Conservation (phyloP, 2,113 vertebrate species). For the Willisornis vidua region DNA sequence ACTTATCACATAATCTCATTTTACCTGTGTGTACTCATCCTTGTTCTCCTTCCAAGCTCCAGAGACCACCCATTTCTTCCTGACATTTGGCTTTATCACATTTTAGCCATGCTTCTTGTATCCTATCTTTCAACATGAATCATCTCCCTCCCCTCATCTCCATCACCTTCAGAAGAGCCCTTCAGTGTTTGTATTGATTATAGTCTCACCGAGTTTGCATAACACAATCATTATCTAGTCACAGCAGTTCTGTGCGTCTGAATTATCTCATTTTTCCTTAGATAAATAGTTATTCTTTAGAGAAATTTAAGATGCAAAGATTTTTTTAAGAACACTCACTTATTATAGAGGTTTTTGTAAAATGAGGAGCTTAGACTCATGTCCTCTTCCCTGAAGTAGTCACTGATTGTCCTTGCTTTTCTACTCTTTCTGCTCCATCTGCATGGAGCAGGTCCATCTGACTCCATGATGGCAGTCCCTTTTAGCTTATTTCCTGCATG, state of each 20-base stretch:
- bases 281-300: neutral
- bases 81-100: neutral
- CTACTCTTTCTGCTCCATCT: neutral
- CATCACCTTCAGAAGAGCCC: neutral
- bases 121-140: neutral
- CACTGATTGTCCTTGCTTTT: neutral
- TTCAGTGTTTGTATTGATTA: neutral
- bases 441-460: neutral
- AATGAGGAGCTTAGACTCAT: neutral
- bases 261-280: neutral
- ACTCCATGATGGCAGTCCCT: neutral
- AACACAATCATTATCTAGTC: neutral
- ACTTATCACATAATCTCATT: neutral
- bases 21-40: neutral
- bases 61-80: neutral
- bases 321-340: neutral
- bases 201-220: neutral
- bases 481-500: neutral
- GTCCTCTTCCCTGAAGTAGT: neutral
- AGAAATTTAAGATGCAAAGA: neutral
- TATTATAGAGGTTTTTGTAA: neutral
- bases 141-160: neutral
- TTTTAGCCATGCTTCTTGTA: neutral
- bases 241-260: neutral
- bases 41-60: neutral